Conservation (phyloP, 2,888 invertebrate species). For the Archaeoteleia sp. region DNA sequence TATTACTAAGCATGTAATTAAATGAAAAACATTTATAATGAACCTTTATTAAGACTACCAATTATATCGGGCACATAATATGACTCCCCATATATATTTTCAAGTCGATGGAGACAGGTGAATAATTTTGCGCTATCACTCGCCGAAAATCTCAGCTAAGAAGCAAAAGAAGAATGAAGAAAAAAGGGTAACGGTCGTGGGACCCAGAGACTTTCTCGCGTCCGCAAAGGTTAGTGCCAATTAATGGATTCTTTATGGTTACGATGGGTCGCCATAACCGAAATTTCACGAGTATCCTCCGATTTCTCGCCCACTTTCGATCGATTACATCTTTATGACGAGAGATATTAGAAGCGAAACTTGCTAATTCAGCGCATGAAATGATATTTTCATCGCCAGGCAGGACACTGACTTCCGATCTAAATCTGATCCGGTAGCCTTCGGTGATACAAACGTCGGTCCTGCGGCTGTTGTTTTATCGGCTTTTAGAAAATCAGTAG, state of each 20-base stretch:
- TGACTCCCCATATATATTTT: constrained; percentile 19
- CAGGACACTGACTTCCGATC: not conserved
- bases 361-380: constrained; percentile 4
- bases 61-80: no score
- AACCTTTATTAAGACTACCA: no score
- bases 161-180: constrained; percentile 8
- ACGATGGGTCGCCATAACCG: constrained; percentile 7
- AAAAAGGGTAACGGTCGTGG: constrained; percentile 43
- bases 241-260: constrained; percentile 39
- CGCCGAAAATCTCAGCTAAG: constrained; percentile 35
- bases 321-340: constrained; percentile 7
- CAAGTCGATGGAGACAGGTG: constrained; percentile 39
- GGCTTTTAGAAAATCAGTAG: constrained; percentile 31
- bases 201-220: constrained; percentile 43
- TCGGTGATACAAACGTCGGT: not conserved
- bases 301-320: constrained; percentile 24
- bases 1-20: no score
- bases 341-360: not conserved
- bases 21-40: no score
- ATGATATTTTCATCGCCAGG: not conserved
- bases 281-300: constrained; percentile 7
- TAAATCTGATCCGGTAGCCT: not conserved
- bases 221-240: constrained; percentile 37
- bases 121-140: constrained; percentile 30
- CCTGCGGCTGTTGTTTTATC: constrained; percentile 24